These are phyloP conservation scores for Fragariocoptes setiger DNA, from an alignment of 1,140 invertebrate species.

Conservation along the genomic window DNA sequence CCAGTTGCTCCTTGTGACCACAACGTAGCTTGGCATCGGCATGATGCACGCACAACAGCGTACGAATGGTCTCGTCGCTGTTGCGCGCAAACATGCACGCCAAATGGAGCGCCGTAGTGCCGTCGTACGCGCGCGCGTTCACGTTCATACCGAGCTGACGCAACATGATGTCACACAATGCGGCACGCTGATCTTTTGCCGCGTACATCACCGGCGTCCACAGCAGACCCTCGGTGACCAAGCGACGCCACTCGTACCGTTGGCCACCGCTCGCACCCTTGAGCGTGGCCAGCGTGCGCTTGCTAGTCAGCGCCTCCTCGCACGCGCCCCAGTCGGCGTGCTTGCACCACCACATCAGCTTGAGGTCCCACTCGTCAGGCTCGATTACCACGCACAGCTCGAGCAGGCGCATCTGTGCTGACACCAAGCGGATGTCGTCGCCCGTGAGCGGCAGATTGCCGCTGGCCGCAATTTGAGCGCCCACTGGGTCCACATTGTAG, in stretches of 20 bases:
- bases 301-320: background rate
- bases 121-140: conserved; percentile 65
- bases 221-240: conserved; percentile 32
- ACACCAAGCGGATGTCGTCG: too few relatives aligned
- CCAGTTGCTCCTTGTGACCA: conserved; percentile 42
- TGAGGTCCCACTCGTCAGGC: background rate
- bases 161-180: conserved; percentile 43
- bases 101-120: conserved; percentile 66
- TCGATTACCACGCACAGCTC: background rate
- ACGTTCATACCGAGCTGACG: conserved; percentile 63
- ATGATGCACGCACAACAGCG: conserved; percentile 50
- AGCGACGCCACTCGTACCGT: background rate
- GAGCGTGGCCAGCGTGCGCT: background rate
- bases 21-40: conserved; percentile 66
- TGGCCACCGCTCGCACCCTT: background rate
- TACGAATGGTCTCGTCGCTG: conserved; percentile 68
- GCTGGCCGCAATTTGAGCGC: background rate
- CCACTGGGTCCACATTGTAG: background rate
- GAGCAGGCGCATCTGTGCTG: too few relatives aligned
- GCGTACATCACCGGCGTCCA: conserved; percentile 80
- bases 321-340: background rate
- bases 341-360: background rate
- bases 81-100: conserved; percentile 45
- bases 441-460: too few relatives aligned
- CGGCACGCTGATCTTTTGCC: conserved; percentile 64